Evolutionary conservation across 2,113 vertebrate genomes (phyloP).

Genomic region (Columba janthina): DNA sequence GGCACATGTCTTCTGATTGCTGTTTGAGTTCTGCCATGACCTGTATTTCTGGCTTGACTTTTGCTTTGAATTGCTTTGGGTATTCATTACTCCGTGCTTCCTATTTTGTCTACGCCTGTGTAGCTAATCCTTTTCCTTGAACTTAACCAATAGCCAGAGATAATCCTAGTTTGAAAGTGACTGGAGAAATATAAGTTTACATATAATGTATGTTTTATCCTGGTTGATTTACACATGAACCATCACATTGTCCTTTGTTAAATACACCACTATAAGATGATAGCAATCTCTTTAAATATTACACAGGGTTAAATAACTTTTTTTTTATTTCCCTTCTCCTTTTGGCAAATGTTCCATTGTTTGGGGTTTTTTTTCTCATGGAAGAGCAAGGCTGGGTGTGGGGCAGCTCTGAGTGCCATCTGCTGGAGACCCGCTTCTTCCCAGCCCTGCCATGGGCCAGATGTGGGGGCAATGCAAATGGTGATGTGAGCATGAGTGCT

Average conservation of each 20-base stretch:
- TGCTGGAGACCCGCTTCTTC: conserved; percentile 45
- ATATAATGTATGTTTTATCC: conserved; percentile 53
- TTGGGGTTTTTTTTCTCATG: conserved; percentile 13
- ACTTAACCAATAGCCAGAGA: conserved; percentile 53
- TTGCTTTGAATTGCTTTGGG: conserved; percentile 41
- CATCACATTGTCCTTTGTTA: conserved; percentile 26
- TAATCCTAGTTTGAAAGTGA: conserved; percentile 59
- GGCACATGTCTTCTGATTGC: conserved; percentile 3
- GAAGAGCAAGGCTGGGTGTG: not conserved
- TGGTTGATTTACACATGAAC: conserved; percentile 54
- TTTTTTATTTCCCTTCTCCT: conserved; percentile 31
- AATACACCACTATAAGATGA: conserved; percentile 34
- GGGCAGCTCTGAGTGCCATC: conserved; percentile 63
- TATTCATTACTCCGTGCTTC: conserved; percentile 61
- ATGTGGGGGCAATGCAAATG: not conserved
- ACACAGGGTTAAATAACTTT: conserved; percentile 56
- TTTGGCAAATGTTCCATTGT: conserved; percentile 65
- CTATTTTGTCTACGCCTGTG: conserved; percentile 64
- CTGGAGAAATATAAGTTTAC: conserved; percentile 50
- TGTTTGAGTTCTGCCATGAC: conserved; percentile 46
- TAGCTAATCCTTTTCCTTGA: conserved; percentile 70
- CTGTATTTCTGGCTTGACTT: conserved; percentile 59
- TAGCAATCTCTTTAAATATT: conserved; percentile 65
- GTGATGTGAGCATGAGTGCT: not conserved
- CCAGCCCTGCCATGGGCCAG: not conserved